phyloP scores from a whole-genome alignment of 2,797 vertebrate genomes.

The Denticeps clupeoides region DNA sequence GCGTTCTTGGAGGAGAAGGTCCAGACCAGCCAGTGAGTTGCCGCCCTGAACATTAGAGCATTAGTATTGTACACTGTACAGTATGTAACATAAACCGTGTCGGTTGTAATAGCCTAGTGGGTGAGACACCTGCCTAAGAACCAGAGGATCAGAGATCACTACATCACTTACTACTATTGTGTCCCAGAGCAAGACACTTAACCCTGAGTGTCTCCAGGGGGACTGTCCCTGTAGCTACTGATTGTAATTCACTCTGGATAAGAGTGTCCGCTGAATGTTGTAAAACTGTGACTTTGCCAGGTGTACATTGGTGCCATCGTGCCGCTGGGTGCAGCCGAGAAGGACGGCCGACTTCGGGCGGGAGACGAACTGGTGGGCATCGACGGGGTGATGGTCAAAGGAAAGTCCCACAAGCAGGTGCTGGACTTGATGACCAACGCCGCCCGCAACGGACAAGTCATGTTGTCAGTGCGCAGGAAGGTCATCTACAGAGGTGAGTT shows the following conservation, averaged over 20 bases:
- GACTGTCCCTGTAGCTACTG: too few relatives aligned
- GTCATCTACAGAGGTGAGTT: conserved; percentile 66
- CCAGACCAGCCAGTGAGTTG: conserved; percentile 84
- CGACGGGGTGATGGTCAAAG: conserved; percentile 83
- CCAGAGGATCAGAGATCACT: too few relatives aligned
- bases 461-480: conserved; percentile 86
- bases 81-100: too few relatives aligned
- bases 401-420: conserved; percentile 94
- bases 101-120: too few relatives aligned
- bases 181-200: too few relatives aligned
- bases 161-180: too few relatives aligned
- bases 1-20: conserved; percentile 93
- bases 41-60: neutral
- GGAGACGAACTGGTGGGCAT: conserved; percentile 93
- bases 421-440: conserved; percentile 95
- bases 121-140: too few relatives aligned
- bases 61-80: too few relatives aligned
- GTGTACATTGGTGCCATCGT: conserved; percentile 97
- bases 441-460: conserved; percentile 90
- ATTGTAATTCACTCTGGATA: neutral
- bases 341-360: conserved; percentile 84
- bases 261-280: neutral
- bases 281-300: conserved; percentile 43
- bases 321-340: conserved; percentile 86
- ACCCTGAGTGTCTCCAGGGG: too few relatives aligned